Evolutionary conservation across 2,113 vertebrate genomes (phyloP), one percentile per base, ranked within the genome.

Genomic region (Cottus gobio): DNA sequence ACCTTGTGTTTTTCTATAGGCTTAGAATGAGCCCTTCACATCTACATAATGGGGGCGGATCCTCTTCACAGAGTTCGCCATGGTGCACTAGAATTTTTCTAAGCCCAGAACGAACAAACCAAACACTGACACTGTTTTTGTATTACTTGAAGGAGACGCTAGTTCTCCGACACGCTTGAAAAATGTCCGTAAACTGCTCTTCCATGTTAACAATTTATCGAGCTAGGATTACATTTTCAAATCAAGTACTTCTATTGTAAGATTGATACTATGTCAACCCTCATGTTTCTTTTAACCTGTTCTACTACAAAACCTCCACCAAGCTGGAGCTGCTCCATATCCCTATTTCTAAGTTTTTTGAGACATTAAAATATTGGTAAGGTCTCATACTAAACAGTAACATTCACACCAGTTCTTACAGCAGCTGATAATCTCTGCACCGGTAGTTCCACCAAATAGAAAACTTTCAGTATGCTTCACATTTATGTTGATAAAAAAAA

Each of bases 401-500:
- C 30, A 50, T 26, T 46, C 34, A 36, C 52, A 66, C 50, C 6
- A 60, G 13, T 46, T n/a, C 34, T 26, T 4, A 63, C n/a, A 3
- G 16, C 34, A 37, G 22, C 11, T 37, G 20, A 64, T 7, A 1
- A 24, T 18, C 22, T 66, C 24, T 65, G n/a, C n/a, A 46, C 22
- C 3, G 5, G 42, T 42, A 60, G n/a, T 28, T 4, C 36, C 22
- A 74, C 24, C 56, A 39, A 16, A 65, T 42, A 0, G n/a, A 52
- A 36, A 70, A n/a, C 13, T 50, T 67, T 64, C 24, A 75, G 11
- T 64, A 56, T 72, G 74, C 57, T 63, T 68, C 7, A 26, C 60
- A 50, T 71, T 83, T 57, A 80, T 87, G 37, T 84, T 57, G 60
- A 80, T 81, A 76, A 56, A 85, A 88, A 85, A 89, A 89, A 79